Conservation (phyloP, 1,140 invertebrate genomes). For the Drosophila athabasca region DNA sequence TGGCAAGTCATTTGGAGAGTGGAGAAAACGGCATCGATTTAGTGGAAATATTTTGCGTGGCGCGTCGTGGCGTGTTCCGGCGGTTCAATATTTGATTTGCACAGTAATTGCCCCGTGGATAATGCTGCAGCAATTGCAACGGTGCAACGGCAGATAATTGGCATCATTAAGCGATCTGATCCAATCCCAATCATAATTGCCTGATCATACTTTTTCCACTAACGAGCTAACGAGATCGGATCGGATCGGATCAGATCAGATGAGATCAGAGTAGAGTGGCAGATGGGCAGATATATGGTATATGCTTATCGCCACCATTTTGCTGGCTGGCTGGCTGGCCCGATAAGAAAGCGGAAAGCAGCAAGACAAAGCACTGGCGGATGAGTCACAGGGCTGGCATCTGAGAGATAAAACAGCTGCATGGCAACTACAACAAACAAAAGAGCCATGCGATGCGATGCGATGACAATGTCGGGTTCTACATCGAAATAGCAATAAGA, state of each 20-base stretch:
- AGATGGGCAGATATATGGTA: too few relatives aligned
- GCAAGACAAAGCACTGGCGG: neutral
- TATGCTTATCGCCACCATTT: slow-evolving; percentile 19
- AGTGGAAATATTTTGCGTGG: slow-evolving; percentile 46
- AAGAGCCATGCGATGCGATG: neutral
- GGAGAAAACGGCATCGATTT: slow-evolving; percentile 41
- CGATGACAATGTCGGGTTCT: slow-evolving; percentile 35
- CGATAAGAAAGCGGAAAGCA: slow-evolving; percentile 45
- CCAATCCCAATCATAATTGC: slow-evolving; percentile 35
- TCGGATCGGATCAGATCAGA: slow-evolving; percentile 7
- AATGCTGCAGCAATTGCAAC: slow-evolving; percentile 1
- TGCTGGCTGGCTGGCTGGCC: too few relatives aligned
- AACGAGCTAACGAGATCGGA: slow-evolving; percentile 5
- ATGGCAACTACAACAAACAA: slow-evolving; percentile 46
- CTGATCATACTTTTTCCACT: slow-evolving; percentile 21
- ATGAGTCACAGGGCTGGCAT: slow-evolving; percentile 65
- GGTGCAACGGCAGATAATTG: slow-evolving; percentile 17
- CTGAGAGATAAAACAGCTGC: slow-evolving; percentile 79
- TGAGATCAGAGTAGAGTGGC: slow-evolving; percentile 23
- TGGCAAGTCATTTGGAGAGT: slow-evolving; percentile 30
- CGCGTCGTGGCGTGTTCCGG: neutral
- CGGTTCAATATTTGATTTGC: slow-evolving; percentile 37
- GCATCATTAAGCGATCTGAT: slow-evolving; percentile 31
- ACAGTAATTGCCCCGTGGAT: slow-evolving; percentile 34
- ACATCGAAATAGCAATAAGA: slow-evolving; percentile 77